Evolutionary conservation across 2,888 invertebrate genomes (phyloP).

Genomic region (Ennomos fuscantarius): DNA sequence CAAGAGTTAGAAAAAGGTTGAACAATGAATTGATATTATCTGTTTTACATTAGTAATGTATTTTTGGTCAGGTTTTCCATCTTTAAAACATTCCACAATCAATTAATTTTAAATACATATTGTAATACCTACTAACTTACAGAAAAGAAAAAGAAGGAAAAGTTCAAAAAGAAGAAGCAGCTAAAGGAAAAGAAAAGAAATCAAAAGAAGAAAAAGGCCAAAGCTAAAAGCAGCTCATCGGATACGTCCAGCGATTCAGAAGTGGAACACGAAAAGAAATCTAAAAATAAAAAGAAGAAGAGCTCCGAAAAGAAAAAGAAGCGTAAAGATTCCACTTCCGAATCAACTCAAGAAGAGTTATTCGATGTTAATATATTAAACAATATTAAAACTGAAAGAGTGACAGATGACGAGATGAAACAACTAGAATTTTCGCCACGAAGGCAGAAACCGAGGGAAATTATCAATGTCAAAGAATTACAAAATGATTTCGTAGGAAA

Average conservation of each 20-base stretch:
- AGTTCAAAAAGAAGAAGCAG: conserved; percentile 64
- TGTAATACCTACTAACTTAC: conserved; percentile 10
- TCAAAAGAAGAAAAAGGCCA: conserved; percentile 65
- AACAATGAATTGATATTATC: no score
- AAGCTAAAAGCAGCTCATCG: conserved; percentile 54
- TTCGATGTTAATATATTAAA: conserved; percentile 76
- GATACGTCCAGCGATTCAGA: conserved; percentile 55
- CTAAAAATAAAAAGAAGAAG: conserved; percentile 46
- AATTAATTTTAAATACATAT: no score
- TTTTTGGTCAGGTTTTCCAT: no score
- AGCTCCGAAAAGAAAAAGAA: conserved; percentile 51
- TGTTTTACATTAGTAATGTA: no score
- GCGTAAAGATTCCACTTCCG: conserved; percentile 59
- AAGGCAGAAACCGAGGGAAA: conserved; percentile 65
- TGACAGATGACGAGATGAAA: conserved; percentile 72
- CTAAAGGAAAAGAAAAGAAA: conserved; percentile 64
- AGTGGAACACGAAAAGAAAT: conserved; percentile 48
- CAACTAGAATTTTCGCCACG: conserved; percentile 65
- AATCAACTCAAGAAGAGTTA: conserved; percentile 63
- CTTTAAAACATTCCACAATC: no score
- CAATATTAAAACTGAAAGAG: conserved; percentile 75
- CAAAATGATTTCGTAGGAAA: conserved; percentile 76
- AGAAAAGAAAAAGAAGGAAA: conserved; percentile 63
- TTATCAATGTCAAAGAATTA: conserved; percentile 77
- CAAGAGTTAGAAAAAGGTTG: conserved; percentile 55